Base-by-base conservation (phyloP, 2,888 invertebrate species). In the Calameuta pallipes region DNA sequence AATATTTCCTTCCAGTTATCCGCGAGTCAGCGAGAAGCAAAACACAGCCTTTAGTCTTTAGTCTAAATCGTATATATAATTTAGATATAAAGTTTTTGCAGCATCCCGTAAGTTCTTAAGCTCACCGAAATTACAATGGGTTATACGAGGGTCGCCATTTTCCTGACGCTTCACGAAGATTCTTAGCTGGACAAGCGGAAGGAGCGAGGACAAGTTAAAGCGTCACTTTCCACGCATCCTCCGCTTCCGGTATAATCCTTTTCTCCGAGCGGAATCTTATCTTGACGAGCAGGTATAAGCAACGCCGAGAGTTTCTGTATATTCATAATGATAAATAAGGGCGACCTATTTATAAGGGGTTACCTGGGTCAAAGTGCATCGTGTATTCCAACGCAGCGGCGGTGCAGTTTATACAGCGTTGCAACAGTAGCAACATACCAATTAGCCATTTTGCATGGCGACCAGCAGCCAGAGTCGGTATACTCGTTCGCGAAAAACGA, bases 341-440 rank as follows among this genome's bases (percentile, higher is more conserved):
- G 73, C 80, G 85, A 84, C 84, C 85, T 77, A 82, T 81, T 85
- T 85, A 79, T 69, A 76, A 70, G 69, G 74, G 69, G 33, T 41
- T 73, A 69, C 70, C 70, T 80, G 81, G 82, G 86, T 85, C 83
- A 83, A 83, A 84, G 82, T 83, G 82, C 83, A 87, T 87, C 86
- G 76, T 82, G 87, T 87, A 87, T 87, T 87, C 87, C 83, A 79
- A 79, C 83, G 82, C 75, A 80, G 85, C 80, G 81, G 79, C 82
- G 75, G 82, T 76, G 76, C 83, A 85, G 85, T 87, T 86, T 87
- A 86, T 87, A 85, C 82, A 84, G 84, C 79, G 76, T 79, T 82
- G 84, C 81, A 84, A 79, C 83, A 80, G 86, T 83, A 85, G 85
- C 85, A 86, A 87, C 87, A 87, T 87, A 87, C 87, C 87, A 87